A percentile compares a stretch with the other conserved stretches of the same genome.
Conservation (phyloP, 2,113 vertebrate species). For the Phyllostomus discolor region DNA sequence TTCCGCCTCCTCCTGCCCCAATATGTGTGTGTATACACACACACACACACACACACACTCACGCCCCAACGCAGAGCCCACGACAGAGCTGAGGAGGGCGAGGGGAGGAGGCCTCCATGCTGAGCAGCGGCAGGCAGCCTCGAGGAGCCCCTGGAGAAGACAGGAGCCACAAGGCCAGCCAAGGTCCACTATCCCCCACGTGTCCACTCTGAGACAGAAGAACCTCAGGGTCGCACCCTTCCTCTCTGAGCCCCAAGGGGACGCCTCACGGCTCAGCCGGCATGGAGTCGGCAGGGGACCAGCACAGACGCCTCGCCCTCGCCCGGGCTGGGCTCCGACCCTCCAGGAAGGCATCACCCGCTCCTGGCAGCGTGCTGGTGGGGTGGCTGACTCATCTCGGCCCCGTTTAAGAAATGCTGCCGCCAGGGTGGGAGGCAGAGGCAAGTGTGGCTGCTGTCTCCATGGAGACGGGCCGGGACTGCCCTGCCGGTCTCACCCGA, state of each 20-base stretch:
- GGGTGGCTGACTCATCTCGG: background rate
- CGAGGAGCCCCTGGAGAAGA: background rate
- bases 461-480: background rate
- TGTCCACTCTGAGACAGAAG: background rate
- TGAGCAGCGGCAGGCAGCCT: background rate
- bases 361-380: background rate
- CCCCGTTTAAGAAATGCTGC: background rate
- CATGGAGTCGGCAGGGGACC: background rate
- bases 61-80: background rate
- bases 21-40: too few relatives aligned
- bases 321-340: background rate
- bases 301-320: background rate
- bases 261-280: background rate
- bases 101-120: background rate
- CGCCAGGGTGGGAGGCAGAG: background rate
- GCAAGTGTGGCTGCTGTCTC: background rate
- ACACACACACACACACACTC: fast-evolving
- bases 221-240: background rate
- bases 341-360: background rate
- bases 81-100: background rate
- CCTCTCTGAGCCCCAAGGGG: background rate
- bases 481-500: background rate
- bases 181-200: background rate
- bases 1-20: background rate
- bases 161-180: background rate